Evolutionary conservation across 1,140 invertebrate species (phyloP).

Genomic region (Hirudo medicinalis): DNA sequence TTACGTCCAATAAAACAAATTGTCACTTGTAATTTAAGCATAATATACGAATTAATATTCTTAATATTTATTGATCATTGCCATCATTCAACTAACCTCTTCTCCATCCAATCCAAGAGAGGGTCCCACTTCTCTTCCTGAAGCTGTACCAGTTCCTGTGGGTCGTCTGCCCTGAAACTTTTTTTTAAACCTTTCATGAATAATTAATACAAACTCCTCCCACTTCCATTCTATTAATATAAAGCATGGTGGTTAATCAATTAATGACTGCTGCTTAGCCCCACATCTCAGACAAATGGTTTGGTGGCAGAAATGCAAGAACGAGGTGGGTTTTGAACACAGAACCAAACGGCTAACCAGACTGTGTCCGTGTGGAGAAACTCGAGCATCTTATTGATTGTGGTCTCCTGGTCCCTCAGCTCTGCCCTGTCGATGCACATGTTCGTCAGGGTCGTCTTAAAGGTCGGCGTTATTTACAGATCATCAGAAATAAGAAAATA

Average conservation of each 20-base stretch:
- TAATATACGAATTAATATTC: too few relatives aligned
- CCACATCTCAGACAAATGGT: neutral
- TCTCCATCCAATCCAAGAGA: constrained; percentile 67
- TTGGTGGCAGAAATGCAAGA: neutral
- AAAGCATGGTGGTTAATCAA: too few relatives aligned
- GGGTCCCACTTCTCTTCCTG: constrained; percentile 75
- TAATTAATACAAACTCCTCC: neutral
- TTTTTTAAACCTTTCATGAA: constrained; percentile 18
- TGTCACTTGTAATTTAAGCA: too few relatives aligned
- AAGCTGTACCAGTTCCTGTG: constrained; percentile 49
- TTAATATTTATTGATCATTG: constrained; percentile 11
- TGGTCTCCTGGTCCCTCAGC: constrained; percentile 54
- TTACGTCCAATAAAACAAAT: too few relatives aligned
- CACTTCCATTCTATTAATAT: too few relatives aligned
- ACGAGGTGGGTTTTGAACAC: constrained; percentile 5
- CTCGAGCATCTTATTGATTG: constrained; percentile 63
- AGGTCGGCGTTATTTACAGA: constrained; percentile 26
- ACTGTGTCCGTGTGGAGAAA: constrained; percentile 77
- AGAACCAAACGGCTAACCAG: constrained; percentile 33
- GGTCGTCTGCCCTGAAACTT: constrained; percentile 35
- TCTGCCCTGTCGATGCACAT: constrained; percentile 81
- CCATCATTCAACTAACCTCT: constrained; percentile 36
- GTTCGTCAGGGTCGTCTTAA: constrained; percentile 71
- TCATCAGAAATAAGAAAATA: constrained; percentile 5
- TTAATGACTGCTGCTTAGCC: too few relatives aligned